Evolutionary conservation across 2,797 vertebrate genomes (phyloP).

Genomic region (Linurgus olivaceus): DNA sequence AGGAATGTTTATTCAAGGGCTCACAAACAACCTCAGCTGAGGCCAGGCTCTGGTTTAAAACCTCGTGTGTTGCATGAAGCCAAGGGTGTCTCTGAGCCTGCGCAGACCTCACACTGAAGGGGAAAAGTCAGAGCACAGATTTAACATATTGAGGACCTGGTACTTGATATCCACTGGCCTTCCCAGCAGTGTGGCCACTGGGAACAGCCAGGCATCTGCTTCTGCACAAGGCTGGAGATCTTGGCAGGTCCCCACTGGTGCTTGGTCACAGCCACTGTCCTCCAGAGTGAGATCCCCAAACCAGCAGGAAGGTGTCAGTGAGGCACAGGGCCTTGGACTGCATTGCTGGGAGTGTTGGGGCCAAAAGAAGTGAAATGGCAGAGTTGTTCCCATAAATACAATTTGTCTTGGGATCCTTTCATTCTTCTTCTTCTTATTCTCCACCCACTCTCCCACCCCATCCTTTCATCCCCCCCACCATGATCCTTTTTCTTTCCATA

Average conservation of each 20-base stretch:
- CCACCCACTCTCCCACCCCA: background rate
- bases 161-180: background rate
- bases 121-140: background rate
- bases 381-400: background rate
- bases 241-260: background rate
- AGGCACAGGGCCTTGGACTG: background rate
- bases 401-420: background rate
- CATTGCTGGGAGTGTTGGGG: background rate
- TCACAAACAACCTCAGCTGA: background rate
- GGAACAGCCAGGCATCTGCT: background rate
- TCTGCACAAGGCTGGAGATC: background rate
- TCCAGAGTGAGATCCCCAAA: background rate
- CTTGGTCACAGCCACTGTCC: background rate
- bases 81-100: background rate
- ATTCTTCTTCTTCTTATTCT: background rate
- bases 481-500: background rate
- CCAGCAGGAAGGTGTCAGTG: background rate
- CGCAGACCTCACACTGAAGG: fast-evolving
- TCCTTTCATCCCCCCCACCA: fast-evolving
- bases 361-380: background rate
- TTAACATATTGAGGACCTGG: background rate
- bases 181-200: background rate
- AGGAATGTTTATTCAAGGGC: background rate
- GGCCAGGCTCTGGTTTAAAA: background rate
- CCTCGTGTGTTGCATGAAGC: fast-evolving